Evolutionary conservation across 2,113 vertebrate genomes (phyloP).

Genomic region (Hydropotes inermis): DNA sequence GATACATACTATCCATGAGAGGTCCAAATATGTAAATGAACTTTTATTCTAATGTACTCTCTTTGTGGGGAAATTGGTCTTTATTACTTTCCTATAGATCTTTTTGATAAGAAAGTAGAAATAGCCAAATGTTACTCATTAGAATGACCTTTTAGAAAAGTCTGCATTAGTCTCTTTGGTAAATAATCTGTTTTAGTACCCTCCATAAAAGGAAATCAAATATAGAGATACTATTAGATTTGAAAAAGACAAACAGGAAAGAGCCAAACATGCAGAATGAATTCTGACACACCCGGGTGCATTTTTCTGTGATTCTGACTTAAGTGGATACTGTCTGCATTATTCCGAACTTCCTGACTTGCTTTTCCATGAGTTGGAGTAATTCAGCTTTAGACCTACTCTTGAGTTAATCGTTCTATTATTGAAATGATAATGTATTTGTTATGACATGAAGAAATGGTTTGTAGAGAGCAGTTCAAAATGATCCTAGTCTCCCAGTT

Average conservation of each 20-base stretch:
- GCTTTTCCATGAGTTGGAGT: slow-evolving; percentile 54
- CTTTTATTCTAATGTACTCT: slow-evolving; percentile 71
- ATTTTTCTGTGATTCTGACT: slow-evolving; percentile 70
- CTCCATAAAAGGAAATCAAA: slow-evolving; percentile 36
- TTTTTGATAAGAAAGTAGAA: slow-evolving; percentile 59
- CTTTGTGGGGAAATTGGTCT: slow-evolving; percentile 69
- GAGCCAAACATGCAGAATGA: slow-evolving; percentile 40
- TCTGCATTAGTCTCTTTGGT: slow-evolving; percentile 52
- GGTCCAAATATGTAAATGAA: slow-evolving; percentile 79
- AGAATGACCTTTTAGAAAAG: slow-evolving; percentile 66
- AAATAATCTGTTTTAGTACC: slow-evolving; percentile 54
- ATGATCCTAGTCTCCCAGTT: slow-evolving; percentile 48
- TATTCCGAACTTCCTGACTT: slow-evolving; percentile 52
- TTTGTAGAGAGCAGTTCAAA: slow-evolving; percentile 77
- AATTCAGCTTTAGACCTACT: slow-evolving; percentile 63
- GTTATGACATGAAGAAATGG: slow-evolving; percentile 75
- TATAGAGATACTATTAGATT: slow-evolving; percentile 25
- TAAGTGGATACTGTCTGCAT: slow-evolving; percentile 41
- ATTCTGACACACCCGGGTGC: slow-evolving; percentile 31
- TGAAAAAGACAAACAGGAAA: slow-evolving; percentile 57
- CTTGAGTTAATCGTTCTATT: slow-evolving; percentile 69
- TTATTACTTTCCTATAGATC: slow-evolving; percentile 73
- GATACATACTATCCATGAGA: slow-evolving; percentile 74
- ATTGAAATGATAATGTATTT: slow-evolving; percentile 79
- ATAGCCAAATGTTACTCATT: slow-evolving; percentile 50